phyloP scores from a whole-genome alignment of 53 echinoderm and acorn worm species.

The Mesocentrotus franciscanus region DNA sequence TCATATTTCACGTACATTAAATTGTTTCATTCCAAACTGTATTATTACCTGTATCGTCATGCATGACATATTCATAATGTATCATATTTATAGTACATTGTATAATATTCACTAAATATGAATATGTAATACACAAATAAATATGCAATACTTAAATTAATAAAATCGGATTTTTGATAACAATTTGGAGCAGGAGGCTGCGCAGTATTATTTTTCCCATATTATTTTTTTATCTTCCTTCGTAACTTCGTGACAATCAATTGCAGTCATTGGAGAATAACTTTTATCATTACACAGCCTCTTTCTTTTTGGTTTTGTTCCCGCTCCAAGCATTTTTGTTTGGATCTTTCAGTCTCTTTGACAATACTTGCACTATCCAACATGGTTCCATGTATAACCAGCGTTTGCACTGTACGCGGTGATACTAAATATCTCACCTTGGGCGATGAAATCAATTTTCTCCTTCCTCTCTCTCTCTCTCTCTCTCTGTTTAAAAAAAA shows the following conservation, averaged over 20 bases:
- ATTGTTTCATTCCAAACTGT: too few species aligned
- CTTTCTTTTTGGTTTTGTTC: not conserved
- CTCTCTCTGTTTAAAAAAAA: not conserved
- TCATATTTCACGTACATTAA: too few species aligned
- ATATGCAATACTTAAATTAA: too few species aligned
- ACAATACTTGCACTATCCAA: not conserved
- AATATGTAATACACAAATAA: too few species aligned
- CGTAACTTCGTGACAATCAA: too few species aligned
- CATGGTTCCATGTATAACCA: not conserved
- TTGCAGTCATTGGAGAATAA: too few species aligned
- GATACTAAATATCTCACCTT: not conserved
- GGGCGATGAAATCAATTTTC: not conserved
- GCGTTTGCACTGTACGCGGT: not conserved
- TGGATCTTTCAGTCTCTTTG: not conserved
- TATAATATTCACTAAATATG: too few species aligned
- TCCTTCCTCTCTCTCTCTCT: not conserved
- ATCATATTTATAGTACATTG: too few species aligned
- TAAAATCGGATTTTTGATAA: not conserved
- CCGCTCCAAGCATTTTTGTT: not conserved
- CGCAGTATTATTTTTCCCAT: not conserved
- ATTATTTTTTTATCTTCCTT: too few species aligned
- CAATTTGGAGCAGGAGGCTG: not conserved
- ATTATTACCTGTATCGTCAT: too few species aligned
- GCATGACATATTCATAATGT: too few species aligned
- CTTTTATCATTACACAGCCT: too few species aligned